Evolutionary conservation across 2,113 vertebrate genomes (phyloP).

Genomic region (Lipophrys pholis): DNA sequence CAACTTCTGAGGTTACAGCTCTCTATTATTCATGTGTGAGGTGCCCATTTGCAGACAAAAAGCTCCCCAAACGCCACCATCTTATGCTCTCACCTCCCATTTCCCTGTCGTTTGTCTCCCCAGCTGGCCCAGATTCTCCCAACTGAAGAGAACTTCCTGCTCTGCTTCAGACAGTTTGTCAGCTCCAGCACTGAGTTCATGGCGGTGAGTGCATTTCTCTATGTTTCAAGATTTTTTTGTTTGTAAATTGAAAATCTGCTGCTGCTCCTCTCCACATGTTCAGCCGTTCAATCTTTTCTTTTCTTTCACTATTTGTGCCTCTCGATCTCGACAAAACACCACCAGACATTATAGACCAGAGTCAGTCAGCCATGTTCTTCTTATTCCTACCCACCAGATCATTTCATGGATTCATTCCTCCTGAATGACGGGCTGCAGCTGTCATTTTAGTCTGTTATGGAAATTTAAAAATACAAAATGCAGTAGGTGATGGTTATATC

Average conservation of each 20-base stretch:
- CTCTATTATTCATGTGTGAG: constrained; percentile 66
- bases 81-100: constrained; percentile 53
- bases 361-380: constrained; percentile 20
- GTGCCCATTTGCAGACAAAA: constrained; percentile 54
- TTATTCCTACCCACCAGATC: constrained; percentile 16
- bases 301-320: not conserved
- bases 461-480: too few relatives aligned
- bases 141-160: constrained; percentile 97
- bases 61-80: constrained; percentile 46
- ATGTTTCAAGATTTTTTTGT: not conserved
- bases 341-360: constrained; percentile 9
- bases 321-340: constrained; percentile 7
- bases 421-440: too few relatives aligned
- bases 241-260: constrained; percentile 6
- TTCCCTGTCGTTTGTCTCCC: constrained; percentile 51
- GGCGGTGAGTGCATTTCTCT: constrained; percentile 87
- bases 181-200: constrained; percentile 96
- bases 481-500: too few relatives aligned
- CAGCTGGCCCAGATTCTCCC: constrained; percentile 98
- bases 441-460: too few relatives aligned
- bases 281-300: constrained; percentile 27
- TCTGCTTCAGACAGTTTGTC: constrained; percentile 97
- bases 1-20: constrained; percentile 38
- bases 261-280: not conserved
- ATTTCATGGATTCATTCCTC: constrained; percentile 34